These are phyloP conservation scores for Nephrotoma appendiculata DNA, from an alignment of 2,888 invertebrate genomes.

Conservation along the genomic window DNA sequence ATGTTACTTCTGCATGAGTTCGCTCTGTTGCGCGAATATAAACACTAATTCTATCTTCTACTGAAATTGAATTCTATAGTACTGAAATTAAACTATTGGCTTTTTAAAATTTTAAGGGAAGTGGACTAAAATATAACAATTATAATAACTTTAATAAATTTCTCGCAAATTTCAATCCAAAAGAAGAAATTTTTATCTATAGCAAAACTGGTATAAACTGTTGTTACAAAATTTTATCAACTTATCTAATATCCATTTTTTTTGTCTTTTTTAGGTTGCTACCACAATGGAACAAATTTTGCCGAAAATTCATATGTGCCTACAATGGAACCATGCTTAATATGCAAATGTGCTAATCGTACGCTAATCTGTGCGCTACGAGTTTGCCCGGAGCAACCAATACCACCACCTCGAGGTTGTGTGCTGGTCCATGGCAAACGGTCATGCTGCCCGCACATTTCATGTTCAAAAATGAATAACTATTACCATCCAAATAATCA, in stretches of 20 bases:
- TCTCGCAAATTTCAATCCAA: too few relatives aligned
- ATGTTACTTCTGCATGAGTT: too few relatives aligned
- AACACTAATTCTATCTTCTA: too few relatives aligned
- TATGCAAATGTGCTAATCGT: conserved; percentile 57
- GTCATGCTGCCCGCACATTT: conserved; percentile 63
- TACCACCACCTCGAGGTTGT: conserved; percentile 60
- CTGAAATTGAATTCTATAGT: too few relatives aligned
- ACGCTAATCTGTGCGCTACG: conserved; percentile 62
- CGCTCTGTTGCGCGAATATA: too few relatives aligned
- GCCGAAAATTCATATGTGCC: conserved; percentile 47
- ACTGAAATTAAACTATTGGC: too few relatives aligned
- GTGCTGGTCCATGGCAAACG: conserved; percentile 50
- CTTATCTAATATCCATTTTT: not conserved
- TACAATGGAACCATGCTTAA: conserved; percentile 62
- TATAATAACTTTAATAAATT: too few relatives aligned
- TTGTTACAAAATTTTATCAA: too few relatives aligned
- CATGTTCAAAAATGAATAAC: conserved; percentile 47
- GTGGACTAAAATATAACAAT: too few relatives aligned
- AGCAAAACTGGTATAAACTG: too few relatives aligned
- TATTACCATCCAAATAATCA: not conserved
- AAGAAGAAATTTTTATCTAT: too few relatives aligned
- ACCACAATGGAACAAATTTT: conserved; percentile 55
- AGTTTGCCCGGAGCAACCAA: conserved; percentile 59
- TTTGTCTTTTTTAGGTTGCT: conserved; percentile 41
- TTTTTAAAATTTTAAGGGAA: too few relatives aligned